Conservation (phyloP, 2,797 vertebrate genomes). For the Pteronotus mesoamericanus region DNA sequence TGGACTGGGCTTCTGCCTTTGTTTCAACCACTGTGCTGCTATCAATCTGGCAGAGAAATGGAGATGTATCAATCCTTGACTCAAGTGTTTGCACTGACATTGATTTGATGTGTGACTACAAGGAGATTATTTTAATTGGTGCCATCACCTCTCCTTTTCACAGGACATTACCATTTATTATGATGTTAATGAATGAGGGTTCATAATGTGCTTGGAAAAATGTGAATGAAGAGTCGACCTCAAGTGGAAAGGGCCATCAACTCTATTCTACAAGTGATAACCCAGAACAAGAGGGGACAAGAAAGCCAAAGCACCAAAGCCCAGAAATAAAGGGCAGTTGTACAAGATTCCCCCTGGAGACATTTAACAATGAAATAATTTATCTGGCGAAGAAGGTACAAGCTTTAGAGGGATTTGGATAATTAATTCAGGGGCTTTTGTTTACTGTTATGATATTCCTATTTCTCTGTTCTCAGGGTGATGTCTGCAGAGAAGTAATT, state of each 20-base stretch:
- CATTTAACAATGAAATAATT: not conserved
- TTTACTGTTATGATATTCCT: not conserved
- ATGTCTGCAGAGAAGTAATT: constrained; percentile 7
- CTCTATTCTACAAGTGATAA: constrained; percentile 5
- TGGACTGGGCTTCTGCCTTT: not conserved
- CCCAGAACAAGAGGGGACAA: not conserved
- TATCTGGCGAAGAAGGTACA: constrained; percentile 33
- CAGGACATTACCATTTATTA: constrained; percentile 60
- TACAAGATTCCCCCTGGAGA: not conserved
- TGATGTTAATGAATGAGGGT: constrained; percentile 59
- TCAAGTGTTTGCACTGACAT: constrained; percentile 16
- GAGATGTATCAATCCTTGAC: not conserved
- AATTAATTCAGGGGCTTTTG: constrained; percentile 1
- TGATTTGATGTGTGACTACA: constrained; percentile 49
- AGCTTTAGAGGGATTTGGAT: not conserved
- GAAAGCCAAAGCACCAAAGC: not conserved
- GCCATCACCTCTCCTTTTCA: constrained; percentile 60
- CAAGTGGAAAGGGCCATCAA: constrained; percentile 40
- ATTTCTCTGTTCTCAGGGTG: not conserved
- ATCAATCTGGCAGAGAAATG: not conserved
- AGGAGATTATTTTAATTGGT: constrained; percentile 62
- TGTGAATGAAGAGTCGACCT: constrained; percentile 43
- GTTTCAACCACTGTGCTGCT: not conserved
- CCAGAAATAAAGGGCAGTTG: not conserved
- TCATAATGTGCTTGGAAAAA: constrained; percentile 44